Evolutionary conservation across 2,113 vertebrate genomes (phyloP), one percentile per base, ranked within the genome.

Genomic region (Cottus gobio): DNA sequence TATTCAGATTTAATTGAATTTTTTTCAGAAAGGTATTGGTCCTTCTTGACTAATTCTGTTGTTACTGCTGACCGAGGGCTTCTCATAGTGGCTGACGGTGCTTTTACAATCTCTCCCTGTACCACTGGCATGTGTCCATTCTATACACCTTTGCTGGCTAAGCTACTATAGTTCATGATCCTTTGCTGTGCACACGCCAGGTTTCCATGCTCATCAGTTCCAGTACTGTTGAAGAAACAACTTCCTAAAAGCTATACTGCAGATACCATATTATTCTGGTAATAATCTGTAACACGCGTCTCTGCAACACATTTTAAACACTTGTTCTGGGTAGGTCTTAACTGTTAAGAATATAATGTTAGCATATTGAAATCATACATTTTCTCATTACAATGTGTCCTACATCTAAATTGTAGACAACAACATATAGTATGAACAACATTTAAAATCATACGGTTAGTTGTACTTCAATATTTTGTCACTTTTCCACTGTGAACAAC

Each of bases 11-110:
- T 39, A 34, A 36, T 42, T 5, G 31, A 0, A 13, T 15, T 60
- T 52, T 60, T 52, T 34, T 44, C 1, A 46, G 44, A 2, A 36
- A 18, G 18, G 18, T 39, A 10, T 18, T 7, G 15, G 54, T 20
- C 13, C 15, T 18, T 60, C 34, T 74, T 42, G 42, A 11, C 6
- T 44, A 24, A 31, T 15, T 46, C 16, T 16, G 15, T 12, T 68
- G 73, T 73, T 62, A 12, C 65, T 81, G 78, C 75, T 87, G 79
- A 88, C 57, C 42, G 20, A 34, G 62, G 37, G 34, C 37, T 73
- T 87, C 75, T 70, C 30, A 54, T 46, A 56, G 42, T 18, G 58
- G 69, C 73, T 81, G 77, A 83, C 71, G 54, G 24, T 42, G 60
- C 34, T 73, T 28, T 77, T 85, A 26, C 44, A 42, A 57, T 50